Evolutionary conservation across 2,113 vertebrate species (phyloP).

Genomic region (Psettodes erumei): DNA sequence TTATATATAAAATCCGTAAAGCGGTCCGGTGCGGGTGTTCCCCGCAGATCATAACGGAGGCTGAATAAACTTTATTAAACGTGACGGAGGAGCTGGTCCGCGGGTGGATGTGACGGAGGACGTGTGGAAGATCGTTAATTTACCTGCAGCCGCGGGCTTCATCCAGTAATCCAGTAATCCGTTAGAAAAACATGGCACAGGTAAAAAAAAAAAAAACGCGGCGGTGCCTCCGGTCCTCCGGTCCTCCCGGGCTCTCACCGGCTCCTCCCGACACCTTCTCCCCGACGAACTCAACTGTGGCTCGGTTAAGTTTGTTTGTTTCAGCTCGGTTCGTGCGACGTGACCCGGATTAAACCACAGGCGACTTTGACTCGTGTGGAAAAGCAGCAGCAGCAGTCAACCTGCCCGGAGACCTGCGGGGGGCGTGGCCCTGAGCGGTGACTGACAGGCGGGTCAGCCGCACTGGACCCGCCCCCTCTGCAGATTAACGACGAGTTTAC

Average conservation of each 20-base stretch:
- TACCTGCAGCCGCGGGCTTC: conserved; percentile 60
- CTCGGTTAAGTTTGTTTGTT: neutral
- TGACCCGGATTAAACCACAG: neutral
- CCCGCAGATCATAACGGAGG: too few relatives aligned
- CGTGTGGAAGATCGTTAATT: conserved; percentile 1
- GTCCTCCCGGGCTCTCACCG: neutral
- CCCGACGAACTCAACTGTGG: neutral
- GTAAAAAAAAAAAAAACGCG: neutral
- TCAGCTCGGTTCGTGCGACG: neutral
- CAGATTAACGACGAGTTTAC: too few relatives aligned
- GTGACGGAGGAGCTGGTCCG: neutral
- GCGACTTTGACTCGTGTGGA: conserved; percentile 33
- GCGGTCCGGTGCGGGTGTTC: neutral
- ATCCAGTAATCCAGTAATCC: neutral
- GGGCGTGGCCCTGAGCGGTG: neutral
- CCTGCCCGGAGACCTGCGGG: neutral
- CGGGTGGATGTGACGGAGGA: neutral
- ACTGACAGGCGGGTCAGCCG: conserved; percentile 9
- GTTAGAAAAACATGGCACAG: conserved; percentile 60
- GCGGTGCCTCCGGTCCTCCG: neutral
- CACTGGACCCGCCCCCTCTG: neutral
- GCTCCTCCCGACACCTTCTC: neutral
- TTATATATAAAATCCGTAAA: neutral
- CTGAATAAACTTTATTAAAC: too few relatives aligned
- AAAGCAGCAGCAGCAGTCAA: neutral